Percentiles rank a stretch among this genome's conserved stretches.
These are phyloP conservation scores for Pteropus rufus DNA, from an alignment of 2,797 vertebrate genomes.

Conservation along the genomic window DNA sequence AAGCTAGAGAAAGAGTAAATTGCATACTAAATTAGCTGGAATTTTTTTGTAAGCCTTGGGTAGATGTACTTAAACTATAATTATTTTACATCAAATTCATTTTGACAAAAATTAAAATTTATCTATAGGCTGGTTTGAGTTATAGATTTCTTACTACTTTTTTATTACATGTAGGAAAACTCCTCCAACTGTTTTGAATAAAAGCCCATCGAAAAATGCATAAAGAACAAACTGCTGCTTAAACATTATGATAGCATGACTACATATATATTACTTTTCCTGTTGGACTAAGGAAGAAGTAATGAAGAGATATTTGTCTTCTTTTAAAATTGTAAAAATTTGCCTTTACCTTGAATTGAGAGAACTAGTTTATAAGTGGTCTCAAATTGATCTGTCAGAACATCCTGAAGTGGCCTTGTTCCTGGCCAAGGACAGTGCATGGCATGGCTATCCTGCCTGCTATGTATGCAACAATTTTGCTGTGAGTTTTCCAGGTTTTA, in stretches of 20 bases:
- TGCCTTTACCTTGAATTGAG: not conserved
- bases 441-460: not conserved
- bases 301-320: not conserved
- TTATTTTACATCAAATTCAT: slow-evolving; percentile 40
- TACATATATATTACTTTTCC: not conserved
- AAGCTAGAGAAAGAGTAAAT: slow-evolving; percentile 44
- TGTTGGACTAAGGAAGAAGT: not conserved
- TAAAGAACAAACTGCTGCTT: not conserved
- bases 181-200: not conserved
- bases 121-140: not conserved
- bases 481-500: not conserved
- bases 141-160: slow-evolving; percentile 9
- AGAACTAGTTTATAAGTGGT: not conserved
- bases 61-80: slow-evolving; percentile 34
- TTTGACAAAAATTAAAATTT: not conserved
- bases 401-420: not conserved
- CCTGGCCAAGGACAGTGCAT: not conserved
- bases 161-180: not conserved
- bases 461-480: not conserved
- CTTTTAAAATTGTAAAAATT: slow-evolving; percentile 3
- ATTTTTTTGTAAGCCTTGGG: not conserved
- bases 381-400: not conserved
- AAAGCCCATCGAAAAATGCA: not conserved
- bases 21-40: slow-evolving; percentile 36
- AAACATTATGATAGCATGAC: not conserved